Percentiles rank a stretch among this genome's conserved stretches.
Conservation (phyloP, 2,797 vertebrate genomes). For the Anguilla obscura region DNA sequence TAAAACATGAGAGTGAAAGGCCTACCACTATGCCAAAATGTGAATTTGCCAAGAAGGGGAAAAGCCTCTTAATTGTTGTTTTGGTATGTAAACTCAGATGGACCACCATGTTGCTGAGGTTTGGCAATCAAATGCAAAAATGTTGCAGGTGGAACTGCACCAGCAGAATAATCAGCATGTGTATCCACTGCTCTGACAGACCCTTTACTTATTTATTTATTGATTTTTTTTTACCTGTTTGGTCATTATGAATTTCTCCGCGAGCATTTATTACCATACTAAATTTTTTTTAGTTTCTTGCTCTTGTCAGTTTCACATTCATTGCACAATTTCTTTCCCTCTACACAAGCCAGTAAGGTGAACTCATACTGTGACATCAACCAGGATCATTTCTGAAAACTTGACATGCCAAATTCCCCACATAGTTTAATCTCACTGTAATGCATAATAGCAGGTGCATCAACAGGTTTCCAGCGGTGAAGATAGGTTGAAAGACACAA, state of each 20-base stretch:
- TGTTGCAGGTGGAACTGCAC: slow-evolving; percentile 30
- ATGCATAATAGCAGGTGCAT: slow-evolving; percentile 71
- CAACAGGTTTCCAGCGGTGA: slow-evolving; percentile 58
- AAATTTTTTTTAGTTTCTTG: background rate
- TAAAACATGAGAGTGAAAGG: slow-evolving; percentile 24
- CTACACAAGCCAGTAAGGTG: slow-evolving; percentile 46
- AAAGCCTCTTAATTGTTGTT: slow-evolving; percentile 40
- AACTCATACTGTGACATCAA: slow-evolving; percentile 61
- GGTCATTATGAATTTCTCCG: background rate
- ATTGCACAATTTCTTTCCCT: background rate
- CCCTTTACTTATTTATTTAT: background rate
- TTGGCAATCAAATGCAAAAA: slow-evolving; percentile 30
- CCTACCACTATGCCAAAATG: slow-evolving; percentile 16
- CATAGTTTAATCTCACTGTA: slow-evolving; percentile 76
- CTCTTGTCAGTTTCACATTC: background rate
- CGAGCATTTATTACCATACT: background rate
- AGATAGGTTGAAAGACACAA: slow-evolving; percentile 49
- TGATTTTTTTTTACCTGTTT: background rate
- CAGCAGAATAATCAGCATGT: slow-evolving; percentile 9
- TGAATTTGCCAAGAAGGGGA: slow-evolving; percentile 25
- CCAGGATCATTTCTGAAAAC: slow-evolving; percentile 57
- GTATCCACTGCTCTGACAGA: slow-evolving; percentile 8
- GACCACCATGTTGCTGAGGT: slow-evolving; percentile 35
- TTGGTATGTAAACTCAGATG: slow-evolving; percentile 41
- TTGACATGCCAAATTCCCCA: slow-evolving; percentile 70